phyloP scores from a whole-genome alignment of 2,888 invertebrate genomes.

The Vanessa cardui region DNA sequence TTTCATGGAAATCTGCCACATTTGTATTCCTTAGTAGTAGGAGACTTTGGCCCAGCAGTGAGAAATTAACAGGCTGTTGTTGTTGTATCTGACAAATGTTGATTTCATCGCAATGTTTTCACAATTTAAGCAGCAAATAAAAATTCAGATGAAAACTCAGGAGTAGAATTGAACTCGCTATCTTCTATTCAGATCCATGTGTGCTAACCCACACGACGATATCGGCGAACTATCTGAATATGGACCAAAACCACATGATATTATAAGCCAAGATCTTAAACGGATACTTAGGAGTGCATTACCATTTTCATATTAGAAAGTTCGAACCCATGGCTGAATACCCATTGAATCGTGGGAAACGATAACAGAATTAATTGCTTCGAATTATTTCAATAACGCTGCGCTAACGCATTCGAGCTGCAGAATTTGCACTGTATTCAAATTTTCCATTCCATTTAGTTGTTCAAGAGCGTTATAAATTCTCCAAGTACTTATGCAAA shows the following conservation, averaged over 20 bases:
- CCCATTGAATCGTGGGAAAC: conserved; percentile 37
- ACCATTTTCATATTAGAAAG: conserved; percentile 37
- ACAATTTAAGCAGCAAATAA: too few relatives aligned
- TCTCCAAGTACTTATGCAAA: conserved; percentile 20
- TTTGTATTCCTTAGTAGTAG: too few relatives aligned
- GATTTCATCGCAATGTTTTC: too few relatives aligned
- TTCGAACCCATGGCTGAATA: conserved; percentile 28
- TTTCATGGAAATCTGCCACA: too few relatives aligned
- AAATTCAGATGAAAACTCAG: too few relatives aligned
- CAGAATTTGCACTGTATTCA: conserved; percentile 35
- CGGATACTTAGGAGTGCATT: conserved; percentile 7
- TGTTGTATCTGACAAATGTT: too few relatives aligned
- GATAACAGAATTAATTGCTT: conserved; percentile 39
- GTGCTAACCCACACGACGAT: too few relatives aligned
- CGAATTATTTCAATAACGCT: conserved; percentile 37
- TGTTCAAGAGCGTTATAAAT: conserved; percentile 26
- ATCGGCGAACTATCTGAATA: not conserved
- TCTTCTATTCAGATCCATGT: too few relatives aligned
- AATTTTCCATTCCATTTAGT: conserved; percentile 28
- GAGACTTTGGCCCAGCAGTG: too few relatives aligned
- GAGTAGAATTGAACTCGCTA: too few relatives aligned
- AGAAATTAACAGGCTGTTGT: too few relatives aligned
- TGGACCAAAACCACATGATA: not conserved
- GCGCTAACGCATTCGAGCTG: conserved; percentile 29
- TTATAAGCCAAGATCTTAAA: conserved; percentile 10